phyloP scores from a whole-genome alignment of 2,797 vertebrate genomes.

The Acanthopagrus latus region DNA sequence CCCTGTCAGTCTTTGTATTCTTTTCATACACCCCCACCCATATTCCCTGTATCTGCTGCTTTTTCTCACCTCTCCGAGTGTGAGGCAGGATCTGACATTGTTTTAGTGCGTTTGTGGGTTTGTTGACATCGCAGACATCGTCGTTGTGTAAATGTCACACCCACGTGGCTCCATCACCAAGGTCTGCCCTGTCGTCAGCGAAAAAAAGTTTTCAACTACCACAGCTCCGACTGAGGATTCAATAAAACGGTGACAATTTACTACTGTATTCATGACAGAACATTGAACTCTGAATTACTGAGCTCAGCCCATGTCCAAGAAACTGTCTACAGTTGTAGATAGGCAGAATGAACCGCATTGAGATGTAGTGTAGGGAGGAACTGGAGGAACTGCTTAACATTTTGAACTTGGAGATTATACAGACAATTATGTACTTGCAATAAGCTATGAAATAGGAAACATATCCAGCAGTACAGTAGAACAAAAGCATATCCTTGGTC shows the following conservation, averaged over 20 bases:
- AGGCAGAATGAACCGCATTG: background rate
- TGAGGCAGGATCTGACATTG: constrained; percentile 37
- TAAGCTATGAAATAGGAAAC: constrained; percentile 1
- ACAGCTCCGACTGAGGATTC: background rate
- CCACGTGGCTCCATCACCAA: constrained; percentile 43
- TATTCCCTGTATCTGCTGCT: constrained; percentile 39
- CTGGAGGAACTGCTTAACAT: background rate
- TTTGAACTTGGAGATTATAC: background rate
- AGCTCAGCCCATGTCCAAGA: constrained; percentile 2
- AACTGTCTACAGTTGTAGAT: background rate
- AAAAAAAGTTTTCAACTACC: constrained; percentile 17
- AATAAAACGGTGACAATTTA: background rate
- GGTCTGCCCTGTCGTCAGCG: constrained; percentile 29
- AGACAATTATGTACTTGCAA: background rate
- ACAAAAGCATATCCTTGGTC: constrained; percentile 14
- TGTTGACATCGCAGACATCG: constrained; percentile 53
- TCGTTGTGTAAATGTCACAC: constrained; percentile 63
- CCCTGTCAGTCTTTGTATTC: constrained; percentile 49
- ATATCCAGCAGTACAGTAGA: constrained; percentile 25
- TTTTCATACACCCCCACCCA: constrained; percentile 46
- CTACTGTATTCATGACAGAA: background rate
- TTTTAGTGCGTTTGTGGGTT: constrained; percentile 30
- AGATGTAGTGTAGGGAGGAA: background rate
- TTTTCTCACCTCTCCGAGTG: constrained; percentile 53
- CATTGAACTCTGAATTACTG: background rate